Evolutionary conservation across 2,797 vertebrate species (phyloP).

Genomic region (Heterohyrax brucei): DNA sequence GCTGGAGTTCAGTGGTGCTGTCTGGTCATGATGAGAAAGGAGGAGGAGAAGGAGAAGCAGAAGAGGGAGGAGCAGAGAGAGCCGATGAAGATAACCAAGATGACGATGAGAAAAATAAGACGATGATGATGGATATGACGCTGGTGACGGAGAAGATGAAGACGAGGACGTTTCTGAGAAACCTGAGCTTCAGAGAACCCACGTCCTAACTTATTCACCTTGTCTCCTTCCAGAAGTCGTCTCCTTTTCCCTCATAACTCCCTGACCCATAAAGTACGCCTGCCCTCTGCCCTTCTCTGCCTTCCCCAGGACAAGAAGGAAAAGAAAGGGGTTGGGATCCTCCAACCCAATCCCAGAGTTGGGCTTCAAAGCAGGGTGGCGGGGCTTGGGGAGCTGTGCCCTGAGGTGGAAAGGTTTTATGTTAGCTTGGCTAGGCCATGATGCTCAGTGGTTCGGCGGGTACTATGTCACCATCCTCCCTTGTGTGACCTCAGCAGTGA

Average conservation of each 20-base stretch:
- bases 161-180: not conserved
- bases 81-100: too few species aligned
- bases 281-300: too few species aligned
- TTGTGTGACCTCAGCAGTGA: not conserved
- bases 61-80: fast-evolving
- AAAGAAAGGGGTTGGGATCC: not conserved
- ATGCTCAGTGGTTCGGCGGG: not conserved
- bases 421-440: not conserved
- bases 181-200: not conserved
- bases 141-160: too few species aligned
- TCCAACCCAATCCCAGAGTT: conserved; percentile 22
- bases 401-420: not conserved
- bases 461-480: too few species aligned
- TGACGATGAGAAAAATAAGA: too few species aligned
- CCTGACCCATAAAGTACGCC: too few species aligned
- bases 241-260: not conserved
- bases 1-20: not conserved
- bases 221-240: not conserved
- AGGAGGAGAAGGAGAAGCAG: fast-evolving
- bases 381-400: not conserved
- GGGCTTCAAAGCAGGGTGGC: conserved; percentile 57
- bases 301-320: not conserved
- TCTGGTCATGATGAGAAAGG: not conserved
- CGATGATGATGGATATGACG: not conserved
- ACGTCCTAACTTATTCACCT: not conserved